Base-by-base conservation (phyloP, 2,888 invertebrate genomes). In the Cinara cedri region DNA sequence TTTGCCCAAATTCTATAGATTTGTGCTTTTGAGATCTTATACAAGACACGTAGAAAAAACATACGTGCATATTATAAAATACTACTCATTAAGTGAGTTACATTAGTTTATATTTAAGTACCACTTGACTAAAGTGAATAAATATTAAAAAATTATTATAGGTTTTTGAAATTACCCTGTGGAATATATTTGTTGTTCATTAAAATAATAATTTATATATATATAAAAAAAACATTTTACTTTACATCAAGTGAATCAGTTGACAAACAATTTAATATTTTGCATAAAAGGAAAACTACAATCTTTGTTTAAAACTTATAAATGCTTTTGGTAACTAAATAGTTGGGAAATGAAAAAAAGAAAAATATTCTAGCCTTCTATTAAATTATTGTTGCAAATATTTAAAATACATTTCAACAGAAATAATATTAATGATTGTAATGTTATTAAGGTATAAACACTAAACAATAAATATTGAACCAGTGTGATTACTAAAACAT, bases 51-150 rank as follows among this genome's bases (percentile, higher is more conserved):
- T 78, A 78, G 26, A 68, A 68, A 66, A 78, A 70, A 57, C 68
- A n/a, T 78, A 78, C 78, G 68, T 78, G 78, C 78, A 70, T 76
- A 76, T 76, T 76, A 76, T 76, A 78, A 78, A 78, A 78, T 78
- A 70, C 78, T 78, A 78, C 68, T 78, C 68, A 14, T 60, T 78
- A 42, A 78, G 60, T 70, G 78, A 78, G 78, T 78, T 68, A 70
- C 68, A 70, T 78, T 34, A 78, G 60, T 78, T 78, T 57, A 57
- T 55, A 75, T 46, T 76, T 78, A 78, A 78, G 78, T 78, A 78
- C 78, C 78, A 78, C 78, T 78, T 78, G 78, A 78, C 78, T 78
- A 70, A 78, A 78, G 78, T 78, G 70, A 70, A 78, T 78, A 57
- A 76, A 76, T 68, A 76, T 65, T 72, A 24, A 24, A 54, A 54